phyloP scores from a whole-genome alignment of 2,113 vertebrate genomes.

The Hassar affinis region DNA sequence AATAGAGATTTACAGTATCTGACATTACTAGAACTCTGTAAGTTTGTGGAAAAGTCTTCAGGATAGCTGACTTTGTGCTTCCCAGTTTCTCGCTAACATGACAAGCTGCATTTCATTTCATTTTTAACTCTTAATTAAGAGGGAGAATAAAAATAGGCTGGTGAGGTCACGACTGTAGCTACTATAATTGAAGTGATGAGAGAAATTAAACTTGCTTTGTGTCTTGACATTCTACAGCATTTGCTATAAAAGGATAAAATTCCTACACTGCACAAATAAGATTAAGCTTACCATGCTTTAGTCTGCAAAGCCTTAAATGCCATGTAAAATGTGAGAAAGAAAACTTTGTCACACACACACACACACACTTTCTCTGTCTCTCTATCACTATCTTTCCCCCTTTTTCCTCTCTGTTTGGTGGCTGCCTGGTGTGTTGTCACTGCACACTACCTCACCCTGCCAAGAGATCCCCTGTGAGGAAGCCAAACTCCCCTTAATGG shows the following conservation, averaged over 20 bases:
- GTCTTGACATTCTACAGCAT: background rate
- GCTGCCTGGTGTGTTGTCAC: constrained; percentile 51
- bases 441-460: constrained; percentile 67
- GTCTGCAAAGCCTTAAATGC: constrained; percentile 4
- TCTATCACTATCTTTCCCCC: constrained; percentile 30
- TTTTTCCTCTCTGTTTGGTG: constrained; percentile 36
- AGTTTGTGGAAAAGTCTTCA: background rate
- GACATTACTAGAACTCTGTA: background rate
- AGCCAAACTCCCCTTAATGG: constrained; percentile 79
- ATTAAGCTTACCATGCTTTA: background rate
- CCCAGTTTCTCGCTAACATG: background rate
- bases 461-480: constrained; percentile 68
- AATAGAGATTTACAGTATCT: background rate
- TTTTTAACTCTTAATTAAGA: background rate
- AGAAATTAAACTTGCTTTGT: background rate
- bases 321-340: background rate
- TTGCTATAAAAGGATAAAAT: background rate
- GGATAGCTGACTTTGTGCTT: background rate
- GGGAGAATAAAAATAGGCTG: background rate
- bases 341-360: background rate
- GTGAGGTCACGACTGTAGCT: background rate
- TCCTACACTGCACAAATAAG: background rate
- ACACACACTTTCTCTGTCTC: background rate
- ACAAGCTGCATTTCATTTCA: background rate
- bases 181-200: background rate